Evolutionary conservation across 2,888 invertebrate species (phyloP).

Genomic region (Philereme transversata): DNA sequence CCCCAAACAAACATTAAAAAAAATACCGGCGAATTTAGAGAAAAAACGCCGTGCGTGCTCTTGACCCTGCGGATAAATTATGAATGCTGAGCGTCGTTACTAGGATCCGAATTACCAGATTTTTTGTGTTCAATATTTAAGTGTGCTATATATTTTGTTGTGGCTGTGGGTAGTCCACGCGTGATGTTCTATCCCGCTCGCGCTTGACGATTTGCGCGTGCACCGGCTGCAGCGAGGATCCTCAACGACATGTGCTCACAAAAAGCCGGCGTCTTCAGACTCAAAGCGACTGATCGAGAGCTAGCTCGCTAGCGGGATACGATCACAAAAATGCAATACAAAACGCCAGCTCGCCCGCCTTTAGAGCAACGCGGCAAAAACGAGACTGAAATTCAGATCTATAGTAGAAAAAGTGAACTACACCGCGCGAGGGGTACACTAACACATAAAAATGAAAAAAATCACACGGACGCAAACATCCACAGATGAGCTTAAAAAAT

Average conservation of each 20-base stretch:
- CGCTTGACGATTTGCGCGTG: conserved; percentile 71
- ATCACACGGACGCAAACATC: conserved; percentile 79
- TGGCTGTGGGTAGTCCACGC: conserved; percentile 74
- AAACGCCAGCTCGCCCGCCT: conserved; percentile 79
- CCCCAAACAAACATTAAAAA: conserved; percentile 79
- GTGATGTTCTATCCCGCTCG: conserved; percentile 73
- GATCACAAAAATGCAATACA: conserved; percentile 77
- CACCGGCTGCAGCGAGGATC: conserved; percentile 66
- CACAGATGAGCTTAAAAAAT: conserved; percentile 80
- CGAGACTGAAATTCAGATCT: conserved; percentile 85
- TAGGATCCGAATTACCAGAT: conserved; percentile 81
- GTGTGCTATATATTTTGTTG: conserved; percentile 74
- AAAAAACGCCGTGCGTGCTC: conserved; percentile 75
- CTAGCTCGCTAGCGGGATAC: conserved; percentile 53
- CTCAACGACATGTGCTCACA: conserved; percentile 71
- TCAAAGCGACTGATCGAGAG: conserved; percentile 48
- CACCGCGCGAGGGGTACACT: conserved; percentile 83
- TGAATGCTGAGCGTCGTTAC: conserved; percentile 80
- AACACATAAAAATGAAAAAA: conserved; percentile 84
- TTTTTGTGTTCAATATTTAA: conserved; percentile 81
- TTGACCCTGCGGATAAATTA: conserved; percentile 81
- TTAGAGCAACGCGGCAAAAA: conserved; percentile 84
- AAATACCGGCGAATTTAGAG: conserved; percentile 55
- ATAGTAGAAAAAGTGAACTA: conserved; percentile 85
- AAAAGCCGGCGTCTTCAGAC: conserved; percentile 66